Base-by-base conservation (phyloP, 1,140 invertebrate species). In the Drosophila varians region DNA sequence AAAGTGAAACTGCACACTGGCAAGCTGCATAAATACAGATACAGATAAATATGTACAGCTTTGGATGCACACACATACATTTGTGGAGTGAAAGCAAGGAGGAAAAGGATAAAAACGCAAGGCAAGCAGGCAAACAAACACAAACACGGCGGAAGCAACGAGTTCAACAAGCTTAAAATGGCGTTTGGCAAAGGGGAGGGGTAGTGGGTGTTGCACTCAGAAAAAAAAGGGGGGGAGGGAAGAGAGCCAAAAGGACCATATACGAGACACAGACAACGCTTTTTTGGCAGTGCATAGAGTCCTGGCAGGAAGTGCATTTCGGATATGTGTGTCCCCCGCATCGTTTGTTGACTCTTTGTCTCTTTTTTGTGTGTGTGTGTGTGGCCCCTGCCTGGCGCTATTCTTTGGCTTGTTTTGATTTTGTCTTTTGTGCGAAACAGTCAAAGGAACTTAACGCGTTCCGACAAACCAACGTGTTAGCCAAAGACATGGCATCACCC, bases 1-100 rank as follows among this genome's bases (percentile, higher is more conserved):
- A 84, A 84, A 84, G 80, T 86, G 80, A 80, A 86, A 80, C 71
- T 72, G 79, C 71, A 79, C 56, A 79, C 76, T 65, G 26, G 52
- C 38, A 65, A 36, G 31, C 49, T 12, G n/a, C 34, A 36, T 2
- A 9, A 7, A 42, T 42, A 8, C 38, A 51, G 23, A n/a, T 26
- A 43, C 62, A 65, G 62, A 66, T 60, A 23, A 40, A 64, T 60
- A 36, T 19, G 19, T 21, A 62, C 8, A 12, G 23, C 43, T 21
- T n/a, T 9, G 0, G 40, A 18, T n/a, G 1, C 26, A 28, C 1
- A 26, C 9, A 11, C 9, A 31, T 31, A 31, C 4, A 31, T 3
- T 14, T n/a, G 26, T 9, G 42, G n/a, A 53, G 23, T 12, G 53
- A 14, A 28, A 28, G 68, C 25, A 60, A 31, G 38, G 38, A 31